Evolutionary conservation across 2,113 vertebrate genomes (phyloP).

Genomic region (Oncorhynchus tshawytscha): DNA sequence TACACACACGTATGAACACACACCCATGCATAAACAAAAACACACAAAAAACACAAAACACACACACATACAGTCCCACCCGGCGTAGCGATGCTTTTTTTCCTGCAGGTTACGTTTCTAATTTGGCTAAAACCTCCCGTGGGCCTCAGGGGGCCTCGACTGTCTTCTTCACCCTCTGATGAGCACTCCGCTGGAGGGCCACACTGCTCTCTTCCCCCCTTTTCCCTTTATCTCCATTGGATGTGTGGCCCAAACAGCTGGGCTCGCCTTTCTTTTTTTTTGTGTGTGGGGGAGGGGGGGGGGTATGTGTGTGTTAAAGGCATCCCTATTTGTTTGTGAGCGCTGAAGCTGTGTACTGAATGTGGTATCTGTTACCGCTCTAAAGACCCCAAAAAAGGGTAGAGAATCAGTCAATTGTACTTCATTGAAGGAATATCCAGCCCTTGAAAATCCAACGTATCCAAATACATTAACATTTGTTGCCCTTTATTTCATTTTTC

Average conservation of each 20-base stretch:
- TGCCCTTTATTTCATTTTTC: no score
- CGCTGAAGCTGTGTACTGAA: neutral
- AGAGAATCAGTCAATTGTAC: no score
- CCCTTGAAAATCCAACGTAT: no score
- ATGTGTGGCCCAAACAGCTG: conserved; percentile 54
- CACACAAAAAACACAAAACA: neutral
- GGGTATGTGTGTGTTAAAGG: neutral
- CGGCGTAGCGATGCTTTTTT: conserved; percentile 4
- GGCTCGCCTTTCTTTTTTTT: conserved; percentile 24
- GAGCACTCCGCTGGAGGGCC: conserved; percentile 41
- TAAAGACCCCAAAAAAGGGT: no score
- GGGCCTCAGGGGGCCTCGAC: conserved; percentile 38
- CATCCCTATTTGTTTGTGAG: no score
- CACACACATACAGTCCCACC: conserved; percentile 14
- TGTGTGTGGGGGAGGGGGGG: neutral
- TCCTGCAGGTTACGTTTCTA: conserved; percentile 35
- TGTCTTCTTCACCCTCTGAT: conserved; percentile 56
- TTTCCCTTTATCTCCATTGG: conserved; percentile 17
- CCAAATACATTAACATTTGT: no score
- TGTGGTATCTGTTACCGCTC: conserved; percentile 2
- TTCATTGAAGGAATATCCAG: no score
- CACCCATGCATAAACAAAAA: neutral
- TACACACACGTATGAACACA: conserved; percentile 10
- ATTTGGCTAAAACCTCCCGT: conserved; percentile 47
- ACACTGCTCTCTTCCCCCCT: conserved; percentile 21